phyloP scores from a whole-genome alignment of 2,888 invertebrate genomes.

The Pseudococcus longispinus region DNA sequence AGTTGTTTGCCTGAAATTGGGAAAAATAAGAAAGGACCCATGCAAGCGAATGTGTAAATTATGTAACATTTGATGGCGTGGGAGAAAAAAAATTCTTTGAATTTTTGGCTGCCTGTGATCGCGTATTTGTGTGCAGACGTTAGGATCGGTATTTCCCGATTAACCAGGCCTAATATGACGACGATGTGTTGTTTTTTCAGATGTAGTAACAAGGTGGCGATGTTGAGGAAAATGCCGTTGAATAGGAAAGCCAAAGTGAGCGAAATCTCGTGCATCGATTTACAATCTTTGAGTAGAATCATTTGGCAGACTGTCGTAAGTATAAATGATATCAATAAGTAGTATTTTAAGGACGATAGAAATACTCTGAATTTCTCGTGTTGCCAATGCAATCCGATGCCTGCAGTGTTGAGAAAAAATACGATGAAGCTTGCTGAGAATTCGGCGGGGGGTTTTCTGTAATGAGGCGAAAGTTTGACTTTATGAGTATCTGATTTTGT shows the following conservation, averaged over 20 bases:
- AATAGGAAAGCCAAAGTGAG: neutral
- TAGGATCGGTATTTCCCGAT: neutral
- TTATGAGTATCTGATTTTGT: neutral
- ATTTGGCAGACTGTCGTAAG: neutral
- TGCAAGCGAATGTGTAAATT: neutral
- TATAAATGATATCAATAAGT: neutral
- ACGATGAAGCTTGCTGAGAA: conserved; percentile 10
- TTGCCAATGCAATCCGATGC: neutral
- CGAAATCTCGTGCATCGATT: neutral
- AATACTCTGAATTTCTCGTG: neutral
- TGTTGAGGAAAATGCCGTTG: conserved; percentile 29
- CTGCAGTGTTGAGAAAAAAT: neutral
- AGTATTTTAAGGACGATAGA: neutral
- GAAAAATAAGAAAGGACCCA: neutral
- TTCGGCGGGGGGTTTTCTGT: neutral
- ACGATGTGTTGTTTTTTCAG: neutral
- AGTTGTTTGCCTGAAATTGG: conserved; percentile 9
- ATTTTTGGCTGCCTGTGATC: neutral
- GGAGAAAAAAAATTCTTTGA: conserved; percentile 28
- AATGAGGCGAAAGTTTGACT: neutral
- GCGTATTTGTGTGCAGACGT: neutral
- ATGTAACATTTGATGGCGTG: neutral
- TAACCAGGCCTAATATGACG: neutral
- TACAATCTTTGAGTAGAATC: neutral
- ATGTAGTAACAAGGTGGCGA: neutral